Evolutionary conservation across 2,113 vertebrate species (phyloP).

Genomic region (Albula goreensis): DNA sequence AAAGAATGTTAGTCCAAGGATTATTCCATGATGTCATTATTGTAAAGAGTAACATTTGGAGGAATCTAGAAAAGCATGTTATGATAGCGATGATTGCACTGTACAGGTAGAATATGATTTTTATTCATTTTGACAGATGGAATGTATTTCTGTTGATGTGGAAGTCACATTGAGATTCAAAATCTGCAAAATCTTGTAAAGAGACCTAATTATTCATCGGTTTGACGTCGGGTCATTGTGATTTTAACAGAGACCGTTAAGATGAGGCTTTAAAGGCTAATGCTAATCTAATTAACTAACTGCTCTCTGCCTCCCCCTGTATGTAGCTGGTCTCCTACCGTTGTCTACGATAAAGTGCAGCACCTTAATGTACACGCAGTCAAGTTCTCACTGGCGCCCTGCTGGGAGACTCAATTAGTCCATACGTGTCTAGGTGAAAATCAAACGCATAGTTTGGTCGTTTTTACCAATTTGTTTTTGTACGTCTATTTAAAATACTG

Average conservation of each 20-base stretch:
- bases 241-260: background rate
- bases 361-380: background rate
- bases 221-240: background rate
- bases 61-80: background rate
- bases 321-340: too few relatives aligned
- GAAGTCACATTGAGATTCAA: too few relatives aligned
- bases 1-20: background rate
- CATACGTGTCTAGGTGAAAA: background rate
- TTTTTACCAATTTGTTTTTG: background rate
- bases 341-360: background rate
- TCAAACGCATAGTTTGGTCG: background rate
- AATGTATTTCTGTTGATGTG: too few relatives aligned
- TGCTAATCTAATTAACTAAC: too few relatives aligned
- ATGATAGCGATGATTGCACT: background rate
- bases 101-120: too few relatives aligned
- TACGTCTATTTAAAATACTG: background rate
- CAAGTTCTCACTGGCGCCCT: background rate
- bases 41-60: background rate
- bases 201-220: background rate
- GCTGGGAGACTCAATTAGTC: too few relatives aligned
- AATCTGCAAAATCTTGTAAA: background rate
- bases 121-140: too few relatives aligned
- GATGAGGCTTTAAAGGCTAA: background rate
- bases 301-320: background rate
- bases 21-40: background rate